A percentile compares a stretch with the other conserved stretches of the same genome.
phyloP scores from a whole-genome alignment of 2,888 invertebrate genomes.

The Drosophila birchii region DNA sequence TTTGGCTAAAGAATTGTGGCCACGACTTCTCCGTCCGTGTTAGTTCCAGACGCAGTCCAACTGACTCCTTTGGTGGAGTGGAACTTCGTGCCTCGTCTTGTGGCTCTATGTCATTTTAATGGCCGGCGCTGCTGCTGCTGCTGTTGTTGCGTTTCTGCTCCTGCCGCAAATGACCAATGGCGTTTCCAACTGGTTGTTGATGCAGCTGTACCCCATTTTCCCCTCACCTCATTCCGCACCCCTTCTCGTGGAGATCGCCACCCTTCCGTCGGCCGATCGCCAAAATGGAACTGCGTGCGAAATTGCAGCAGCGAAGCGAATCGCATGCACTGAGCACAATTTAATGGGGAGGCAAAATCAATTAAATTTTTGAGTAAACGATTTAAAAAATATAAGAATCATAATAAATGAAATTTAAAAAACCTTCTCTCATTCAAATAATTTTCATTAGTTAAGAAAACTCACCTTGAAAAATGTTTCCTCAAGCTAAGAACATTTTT shows the following conservation, averaged over 20 bases:
- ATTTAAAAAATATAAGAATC: neutral
- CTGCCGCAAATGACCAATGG: constrained; percentile 73
- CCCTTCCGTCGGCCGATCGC: constrained; percentile 16
- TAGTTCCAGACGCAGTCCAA: constrained; percentile 11
- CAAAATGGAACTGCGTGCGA: constrained; percentile 65
- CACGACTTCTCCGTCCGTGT: constrained; percentile 42
- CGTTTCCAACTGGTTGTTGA: constrained; percentile 69
- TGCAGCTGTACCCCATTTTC: constrained; percentile 60
- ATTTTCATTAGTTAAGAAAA: no score
- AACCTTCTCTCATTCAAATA: no score
- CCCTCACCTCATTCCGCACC: neutral
- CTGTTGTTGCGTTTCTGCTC: constrained; percentile 30
- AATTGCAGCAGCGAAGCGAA: constrained; percentile 61
- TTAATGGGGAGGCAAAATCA: neutral
- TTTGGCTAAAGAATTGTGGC: constrained; percentile 67
- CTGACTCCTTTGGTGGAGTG: constrained; percentile 41
- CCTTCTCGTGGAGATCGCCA: constrained; percentile 6
- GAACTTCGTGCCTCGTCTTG: constrained; percentile 57
- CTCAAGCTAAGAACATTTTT: no score
- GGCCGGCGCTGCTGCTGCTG: constrained; percentile 70
- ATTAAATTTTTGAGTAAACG: neutral
- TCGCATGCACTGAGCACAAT: constrained; percentile 17
- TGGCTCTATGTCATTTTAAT: constrained; percentile 77
- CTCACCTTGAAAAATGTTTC: no score
- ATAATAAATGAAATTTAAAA: no score